Evolutionary conservation across 1,140 invertebrate species (phyloP).

Genomic region (Sminthurinus signatus): DNA sequence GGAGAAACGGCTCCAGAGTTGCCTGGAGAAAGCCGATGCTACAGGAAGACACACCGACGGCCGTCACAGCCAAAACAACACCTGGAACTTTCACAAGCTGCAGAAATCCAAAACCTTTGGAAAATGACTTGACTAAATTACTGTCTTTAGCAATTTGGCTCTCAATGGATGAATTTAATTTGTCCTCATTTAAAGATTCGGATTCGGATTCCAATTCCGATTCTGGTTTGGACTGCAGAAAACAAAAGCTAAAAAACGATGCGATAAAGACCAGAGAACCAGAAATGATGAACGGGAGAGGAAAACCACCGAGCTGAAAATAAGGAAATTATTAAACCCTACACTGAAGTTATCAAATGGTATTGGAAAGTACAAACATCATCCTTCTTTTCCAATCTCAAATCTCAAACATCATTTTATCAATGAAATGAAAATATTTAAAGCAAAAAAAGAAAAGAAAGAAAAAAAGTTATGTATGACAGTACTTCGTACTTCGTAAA

Average conservation of each 20-base stretch:
- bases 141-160: no score
- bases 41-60: conserved; percentile 66
- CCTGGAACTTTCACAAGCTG: conserved; percentile 60
- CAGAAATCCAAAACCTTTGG: conserved; percentile 44
- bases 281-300: background rate
- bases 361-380: background rate
- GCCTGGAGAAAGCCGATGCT: conserved; percentile 75
- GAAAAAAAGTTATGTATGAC: no score
- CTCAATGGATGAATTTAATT: background rate
- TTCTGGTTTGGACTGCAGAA: background rate
- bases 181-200: background rate
- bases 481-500: conserved; percentile 56
- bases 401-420: background rate
- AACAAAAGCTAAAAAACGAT: background rate
- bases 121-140: no score
- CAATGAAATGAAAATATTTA: no score
- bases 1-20: conserved; percentile 71
- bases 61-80: conserved; percentile 58
- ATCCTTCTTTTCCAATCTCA: background rate
- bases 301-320: background rate
- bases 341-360: no score
- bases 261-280: background rate
- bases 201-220: background rate
- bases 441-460: no score
- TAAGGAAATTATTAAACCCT: background rate